Evolutionary conservation across 2,888 invertebrate genomes (phyloP).

Genomic region (Drosophila mercatorum): DNA sequence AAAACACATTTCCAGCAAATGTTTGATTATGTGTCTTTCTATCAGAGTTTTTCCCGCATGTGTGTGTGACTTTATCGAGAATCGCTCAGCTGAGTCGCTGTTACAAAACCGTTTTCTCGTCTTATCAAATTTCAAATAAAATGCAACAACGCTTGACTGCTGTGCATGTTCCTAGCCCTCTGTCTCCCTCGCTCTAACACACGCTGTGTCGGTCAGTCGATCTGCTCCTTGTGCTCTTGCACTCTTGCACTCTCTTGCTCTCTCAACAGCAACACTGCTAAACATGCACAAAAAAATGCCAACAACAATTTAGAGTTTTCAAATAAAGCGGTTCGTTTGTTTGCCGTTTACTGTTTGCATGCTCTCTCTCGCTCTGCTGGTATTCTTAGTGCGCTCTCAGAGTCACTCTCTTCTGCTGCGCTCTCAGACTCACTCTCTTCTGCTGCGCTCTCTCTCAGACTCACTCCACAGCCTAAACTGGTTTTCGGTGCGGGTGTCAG

Average conservation of each 20-base stretch:
- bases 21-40: constrained; percentile 47
- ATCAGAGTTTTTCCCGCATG: constrained; percentile 15
- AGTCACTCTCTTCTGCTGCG: background rate
- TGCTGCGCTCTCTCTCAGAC: constrained; percentile 1
- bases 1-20: constrained; percentile 50
- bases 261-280: constrained; percentile 18
- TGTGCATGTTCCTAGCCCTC: background rate
- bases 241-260: constrained; percentile 4
- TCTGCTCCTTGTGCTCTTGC: background rate
- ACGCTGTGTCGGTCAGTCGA: background rate
- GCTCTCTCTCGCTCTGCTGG: constrained; percentile 16
- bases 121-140: constrained; percentile 74
- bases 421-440: constrained; percentile 1
- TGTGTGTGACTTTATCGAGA: constrained; percentile 54
- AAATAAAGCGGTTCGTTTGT: constrained; percentile 63
- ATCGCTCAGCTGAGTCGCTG: constrained; percentile 51
- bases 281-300: constrained; percentile 39
- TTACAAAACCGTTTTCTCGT: constrained; percentile 58
- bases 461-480: constrained; percentile 53
- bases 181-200: background rate
- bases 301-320: constrained; percentile 55
- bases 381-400: constrained; percentile 8
- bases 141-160: constrained; percentile 35
- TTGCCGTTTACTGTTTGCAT: constrained; percentile 33
- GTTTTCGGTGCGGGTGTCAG: constrained; percentile 73